phyloP scores from a whole-genome alignment of 2,797 vertebrate genomes.

The Orientallactaga sibirica region DNA sequence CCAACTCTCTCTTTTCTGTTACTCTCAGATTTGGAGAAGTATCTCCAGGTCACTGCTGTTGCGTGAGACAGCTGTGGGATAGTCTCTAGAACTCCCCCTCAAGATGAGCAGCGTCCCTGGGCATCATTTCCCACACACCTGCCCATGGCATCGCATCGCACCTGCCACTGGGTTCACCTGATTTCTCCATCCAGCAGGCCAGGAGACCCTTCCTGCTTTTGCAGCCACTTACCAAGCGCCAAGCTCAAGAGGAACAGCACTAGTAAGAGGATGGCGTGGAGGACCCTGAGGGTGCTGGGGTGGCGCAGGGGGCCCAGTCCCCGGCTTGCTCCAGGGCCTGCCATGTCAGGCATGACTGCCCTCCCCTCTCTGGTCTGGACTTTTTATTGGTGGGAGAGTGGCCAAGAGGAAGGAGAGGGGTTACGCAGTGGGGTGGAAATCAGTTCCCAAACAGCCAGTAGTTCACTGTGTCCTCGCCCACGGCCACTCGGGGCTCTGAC shows the following conservation, averaged over 20 bases:
- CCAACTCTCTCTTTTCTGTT: background rate
- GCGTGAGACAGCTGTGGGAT: background rate
- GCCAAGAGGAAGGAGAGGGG: conserved; percentile 32
- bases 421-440: background rate
- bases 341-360: conserved; percentile 6
- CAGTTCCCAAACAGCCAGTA: background rate
- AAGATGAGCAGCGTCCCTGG: background rate
- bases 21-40: background rate
- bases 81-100: background rate
- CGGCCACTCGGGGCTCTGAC: background rate
- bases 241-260: conserved; percentile 34
- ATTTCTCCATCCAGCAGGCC: background rate
- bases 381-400: conserved; percentile 61
- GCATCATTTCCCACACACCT: background rate
- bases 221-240: conserved; percentile 65
- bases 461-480: conserved; percentile 66
- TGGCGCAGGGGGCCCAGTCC: background rate
- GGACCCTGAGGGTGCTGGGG: background rate
- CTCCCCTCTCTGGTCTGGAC: background rate
- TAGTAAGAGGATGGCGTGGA: background rate
- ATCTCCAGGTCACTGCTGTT: background rate
- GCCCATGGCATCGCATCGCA: background rate
- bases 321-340: background rate
- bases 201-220: background rate
- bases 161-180: background rate